phyloP scores from a whole-genome alignment of 1,140 invertebrate species.

The Drosophila pandora region DNA sequence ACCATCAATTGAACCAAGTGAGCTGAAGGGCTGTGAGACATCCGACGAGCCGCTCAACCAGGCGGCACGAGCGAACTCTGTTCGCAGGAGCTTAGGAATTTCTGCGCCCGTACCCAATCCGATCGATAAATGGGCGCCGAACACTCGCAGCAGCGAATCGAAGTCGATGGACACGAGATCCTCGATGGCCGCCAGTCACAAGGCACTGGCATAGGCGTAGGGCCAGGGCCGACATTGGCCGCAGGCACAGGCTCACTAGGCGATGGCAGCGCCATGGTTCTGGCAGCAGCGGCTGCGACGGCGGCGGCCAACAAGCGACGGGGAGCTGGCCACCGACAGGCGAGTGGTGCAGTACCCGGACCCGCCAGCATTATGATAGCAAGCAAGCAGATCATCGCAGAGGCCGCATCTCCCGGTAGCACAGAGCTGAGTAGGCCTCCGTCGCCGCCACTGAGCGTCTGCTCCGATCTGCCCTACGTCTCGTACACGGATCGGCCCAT shows the following conservation, averaged over 20 bases:
- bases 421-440: constrained; percentile 85
- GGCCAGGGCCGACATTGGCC: not conserved
- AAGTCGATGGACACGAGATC: constrained; percentile 76
- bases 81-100: not conserved
- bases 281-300: constrained; percentile 56
- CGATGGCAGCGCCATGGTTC: constrained; percentile 53
- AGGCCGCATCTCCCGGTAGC: constrained; percentile 69
- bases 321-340: constrained; percentile 27
- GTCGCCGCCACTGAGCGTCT: constrained; percentile 93
- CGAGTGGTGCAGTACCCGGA: constrained; percentile 16
- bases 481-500: constrained; percentile 97
- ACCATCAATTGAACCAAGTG: not conserved
- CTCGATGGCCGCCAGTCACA: constrained; percentile 49
- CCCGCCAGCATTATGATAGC: constrained; percentile 73
- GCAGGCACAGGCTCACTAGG: not conserved
- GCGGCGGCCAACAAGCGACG: constrained; percentile 68
- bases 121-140: constrained; percentile 76
- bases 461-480: constrained; percentile 96
- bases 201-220: not conserved
- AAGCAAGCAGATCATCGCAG: constrained; percentile 71
- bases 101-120: not conserved
- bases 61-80: not conserved
- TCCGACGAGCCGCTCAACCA: not conserved
- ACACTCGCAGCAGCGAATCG: constrained; percentile 77
- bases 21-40: not conserved